These are phyloP conservation scores for Allophyes oxyacanthae DNA, from an alignment of 2,888 invertebrate genomes.

Conservation along the genomic window DNA sequence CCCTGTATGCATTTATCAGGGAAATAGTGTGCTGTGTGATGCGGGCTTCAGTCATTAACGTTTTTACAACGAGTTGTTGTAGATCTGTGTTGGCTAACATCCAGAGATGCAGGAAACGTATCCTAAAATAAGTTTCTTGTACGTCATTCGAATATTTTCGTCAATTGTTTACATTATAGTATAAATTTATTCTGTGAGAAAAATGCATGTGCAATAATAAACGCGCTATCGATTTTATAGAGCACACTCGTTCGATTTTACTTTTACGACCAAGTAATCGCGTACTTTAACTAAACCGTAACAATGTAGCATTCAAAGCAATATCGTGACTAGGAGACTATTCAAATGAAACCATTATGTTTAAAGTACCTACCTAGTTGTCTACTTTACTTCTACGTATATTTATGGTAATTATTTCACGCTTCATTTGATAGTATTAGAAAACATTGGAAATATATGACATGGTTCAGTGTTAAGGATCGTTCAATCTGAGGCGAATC, in stretches of 20 bases:
- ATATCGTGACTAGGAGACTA: neutral
- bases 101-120: constrained; percentile 61
- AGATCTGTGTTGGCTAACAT: constrained; percentile 62
- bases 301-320: constrained; percentile 1
- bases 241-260: neutral
- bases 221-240: constrained; percentile 6
- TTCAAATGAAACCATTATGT: constrained; percentile 2
- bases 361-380: neutral
- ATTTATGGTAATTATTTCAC: constrained; percentile 1
- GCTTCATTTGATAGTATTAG: too few relatives aligned
- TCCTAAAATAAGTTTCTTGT: constrained; percentile 60
- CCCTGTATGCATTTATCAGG: neutral
- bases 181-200: neutral
- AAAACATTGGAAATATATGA: too few relatives aligned
- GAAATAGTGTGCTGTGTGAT: neutral
- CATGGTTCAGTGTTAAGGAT: too few relatives aligned
- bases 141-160: constrained; percentile 36
- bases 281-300: constrained; percentile 13
- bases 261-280: constrained; percentile 5
- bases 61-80: constrained; percentile 23
- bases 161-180: constrained; percentile 6
- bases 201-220: constrained; percentile 10
- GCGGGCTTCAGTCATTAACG: constrained; percentile 7
- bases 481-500: too few relatives aligned
- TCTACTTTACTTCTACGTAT: neutral